Evolutionary conservation across 2,888 invertebrate species (phyloP).

Genomic region (Octonoba sinensis): DNA sequence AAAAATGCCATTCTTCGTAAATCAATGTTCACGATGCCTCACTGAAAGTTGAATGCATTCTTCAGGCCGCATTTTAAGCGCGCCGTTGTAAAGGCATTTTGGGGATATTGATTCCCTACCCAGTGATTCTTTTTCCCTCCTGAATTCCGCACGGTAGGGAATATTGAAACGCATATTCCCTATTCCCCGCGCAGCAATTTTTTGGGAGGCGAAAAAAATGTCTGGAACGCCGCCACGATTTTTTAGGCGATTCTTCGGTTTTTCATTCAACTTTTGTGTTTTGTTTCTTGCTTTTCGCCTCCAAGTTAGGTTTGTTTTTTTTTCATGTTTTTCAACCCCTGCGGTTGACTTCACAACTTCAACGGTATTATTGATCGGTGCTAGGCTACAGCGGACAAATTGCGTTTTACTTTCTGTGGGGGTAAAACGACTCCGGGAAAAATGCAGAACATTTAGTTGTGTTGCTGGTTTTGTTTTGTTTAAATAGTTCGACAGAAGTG

Average conservation of each 20-base stretch:
- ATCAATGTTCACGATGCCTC: conserved; percentile 35
- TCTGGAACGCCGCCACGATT: neutral
- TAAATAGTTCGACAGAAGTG: too few relatives aligned
- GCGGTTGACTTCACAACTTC: conserved; percentile 39
- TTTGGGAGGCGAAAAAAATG: conserved; percentile 10
- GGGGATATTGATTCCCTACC: conserved; percentile 37
- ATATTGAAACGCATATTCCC: conserved; percentile 8
- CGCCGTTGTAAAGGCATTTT: conserved; percentile 31
- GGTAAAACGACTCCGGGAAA: too few relatives aligned
- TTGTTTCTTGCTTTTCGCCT: conserved; percentile 14
- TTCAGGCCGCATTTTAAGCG: conserved; percentile 11
- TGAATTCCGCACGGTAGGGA: conserved; percentile 27
- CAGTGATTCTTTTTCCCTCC: conserved; percentile 25
- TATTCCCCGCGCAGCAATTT: conserved; percentile 36
- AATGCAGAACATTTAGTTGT: too few relatives aligned
- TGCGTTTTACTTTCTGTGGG: conserved; percentile 1
- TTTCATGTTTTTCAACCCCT: conserved; percentile 10
- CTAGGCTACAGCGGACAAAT: conserved; percentile 19
- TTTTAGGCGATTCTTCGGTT: too few relatives aligned
- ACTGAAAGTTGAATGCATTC: conserved; percentile 24
- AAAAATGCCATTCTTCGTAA: conserved; percentile 21
- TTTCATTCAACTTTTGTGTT: conserved; percentile 4
- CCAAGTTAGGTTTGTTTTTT: neutral
- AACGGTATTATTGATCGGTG: conserved; percentile 29
- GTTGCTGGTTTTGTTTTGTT: too few relatives aligned